These are phyloP conservation scores for Stenurella melanura DNA, from an alignment of 2,888 invertebrate species.

Conservation along the genomic window DNA sequence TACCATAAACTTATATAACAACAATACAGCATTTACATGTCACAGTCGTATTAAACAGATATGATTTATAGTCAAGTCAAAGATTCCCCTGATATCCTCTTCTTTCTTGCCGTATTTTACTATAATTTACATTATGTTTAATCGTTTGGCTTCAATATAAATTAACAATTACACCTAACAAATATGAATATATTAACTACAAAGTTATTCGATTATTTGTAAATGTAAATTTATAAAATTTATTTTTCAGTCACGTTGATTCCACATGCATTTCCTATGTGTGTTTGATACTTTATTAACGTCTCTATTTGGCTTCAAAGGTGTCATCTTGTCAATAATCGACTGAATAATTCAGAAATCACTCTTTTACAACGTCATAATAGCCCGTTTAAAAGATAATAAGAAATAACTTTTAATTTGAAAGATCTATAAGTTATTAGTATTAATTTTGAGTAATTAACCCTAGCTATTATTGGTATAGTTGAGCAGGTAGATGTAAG, in stretches of 20 bases:
- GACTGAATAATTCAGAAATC: background rate
- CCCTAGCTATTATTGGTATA: too few species aligned
- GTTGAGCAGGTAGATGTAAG: too few species aligned
- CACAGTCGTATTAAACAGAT: slow-evolving; percentile 54
- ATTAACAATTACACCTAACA: slow-evolving; percentile 54
- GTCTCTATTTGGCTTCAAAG: background rate
- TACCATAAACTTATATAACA: slow-evolving; percentile 65
- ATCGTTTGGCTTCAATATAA: slow-evolving; percentile 54
- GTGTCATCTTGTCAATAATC: background rate
- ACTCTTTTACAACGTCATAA: background rate
- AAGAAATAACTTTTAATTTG: too few species aligned
- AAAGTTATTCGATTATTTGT: slow-evolving; percentile 1
- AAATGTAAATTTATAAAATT: slow-evolving; percentile 26
- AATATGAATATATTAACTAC: slow-evolving; percentile 50
- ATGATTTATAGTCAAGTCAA: slow-evolving; percentile 64
- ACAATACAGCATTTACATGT: slow-evolving; percentile 67
- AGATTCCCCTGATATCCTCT: slow-evolving; percentile 58
- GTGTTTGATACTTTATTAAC: slow-evolving; percentile 1
- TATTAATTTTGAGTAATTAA: too few species aligned
- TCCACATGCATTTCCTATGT: slow-evolving; percentile 1
- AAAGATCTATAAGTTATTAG: too few species aligned
- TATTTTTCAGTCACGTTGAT: slow-evolving; percentile 4
- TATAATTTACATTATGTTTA: slow-evolving; percentile 51
- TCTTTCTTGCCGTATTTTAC: slow-evolving; percentile 46
- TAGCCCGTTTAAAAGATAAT: too few species aligned